phyloP scores from a whole-genome alignment of 2,113 vertebrate genomes.

The Psittacus erithacus region DNA sequence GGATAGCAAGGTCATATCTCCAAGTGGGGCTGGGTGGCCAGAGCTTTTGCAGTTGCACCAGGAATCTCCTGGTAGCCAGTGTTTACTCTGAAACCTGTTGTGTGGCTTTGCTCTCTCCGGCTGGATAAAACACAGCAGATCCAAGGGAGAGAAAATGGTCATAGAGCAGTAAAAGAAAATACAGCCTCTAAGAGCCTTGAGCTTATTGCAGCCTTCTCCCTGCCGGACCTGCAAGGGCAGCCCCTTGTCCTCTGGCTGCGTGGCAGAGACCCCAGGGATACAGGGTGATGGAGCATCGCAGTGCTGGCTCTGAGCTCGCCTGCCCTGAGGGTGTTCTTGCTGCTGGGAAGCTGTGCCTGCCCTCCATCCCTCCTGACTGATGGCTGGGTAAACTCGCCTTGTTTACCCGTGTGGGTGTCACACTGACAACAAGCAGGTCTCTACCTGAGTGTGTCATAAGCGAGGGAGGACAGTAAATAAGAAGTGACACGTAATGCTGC shows the following conservation, averaged over 20 bases:
- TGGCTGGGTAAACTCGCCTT: constrained; percentile 48
- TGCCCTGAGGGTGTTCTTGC: neutral
- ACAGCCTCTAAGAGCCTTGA: neutral
- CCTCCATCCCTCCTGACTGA: constrained; percentile 25
- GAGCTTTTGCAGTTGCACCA: neutral
- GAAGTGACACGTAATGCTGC: neutral
- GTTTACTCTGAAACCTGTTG: constrained; percentile 46
- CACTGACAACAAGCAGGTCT: constrained; percentile 56
- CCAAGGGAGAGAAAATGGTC: neutral
- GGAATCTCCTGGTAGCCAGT: neutral
- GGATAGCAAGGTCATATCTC: neutral
- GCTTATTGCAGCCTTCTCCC: neutral
- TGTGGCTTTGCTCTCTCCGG: neutral
- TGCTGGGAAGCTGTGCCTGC: neutral
- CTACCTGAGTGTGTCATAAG: constrained; percentile 49
- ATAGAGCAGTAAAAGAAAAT: neutral
- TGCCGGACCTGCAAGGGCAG: neutral
- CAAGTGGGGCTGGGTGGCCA: neutral
- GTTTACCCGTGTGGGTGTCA: constrained; percentile 62
- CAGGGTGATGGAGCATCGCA: neutral
- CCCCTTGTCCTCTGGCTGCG: neutral
- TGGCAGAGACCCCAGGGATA: neutral
- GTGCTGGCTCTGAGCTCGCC: neutral
- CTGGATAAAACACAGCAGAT: neutral
- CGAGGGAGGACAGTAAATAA: constrained; percentile 49